phyloP scores from a whole-genome alignment of 2,113 vertebrate species.

The Hippocampus guttulatus region DNA sequence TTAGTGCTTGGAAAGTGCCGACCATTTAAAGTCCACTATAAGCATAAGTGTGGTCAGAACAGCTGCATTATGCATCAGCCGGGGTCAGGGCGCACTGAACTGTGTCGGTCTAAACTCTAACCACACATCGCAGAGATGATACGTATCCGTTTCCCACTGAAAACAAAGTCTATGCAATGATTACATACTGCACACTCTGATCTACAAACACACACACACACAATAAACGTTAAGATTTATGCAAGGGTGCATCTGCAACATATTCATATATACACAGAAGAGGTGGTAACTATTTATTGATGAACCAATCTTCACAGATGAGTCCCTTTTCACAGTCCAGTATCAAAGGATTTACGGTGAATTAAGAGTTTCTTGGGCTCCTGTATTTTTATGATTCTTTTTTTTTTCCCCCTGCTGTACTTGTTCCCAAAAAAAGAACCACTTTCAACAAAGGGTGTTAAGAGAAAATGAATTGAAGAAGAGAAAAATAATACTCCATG shows the following conservation, averaged over 20 bases:
- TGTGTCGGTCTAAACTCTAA: slow-evolving; percentile 58
- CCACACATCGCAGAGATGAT: slow-evolving; percentile 66
- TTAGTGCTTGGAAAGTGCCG: slow-evolving; percentile 45
- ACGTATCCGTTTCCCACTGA: slow-evolving; percentile 46
- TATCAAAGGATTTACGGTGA: no score
- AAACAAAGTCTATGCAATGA: slow-evolving; percentile 30
- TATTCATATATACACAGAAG: not conserved
- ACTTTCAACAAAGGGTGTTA: no score
- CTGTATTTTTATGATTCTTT: no score
- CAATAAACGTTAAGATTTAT: not conserved
- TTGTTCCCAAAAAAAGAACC: no score
- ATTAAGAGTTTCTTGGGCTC: no score
- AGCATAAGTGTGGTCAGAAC: slow-evolving; percentile 58
- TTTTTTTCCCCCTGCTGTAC: no score
- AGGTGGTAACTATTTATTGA: not conserved
- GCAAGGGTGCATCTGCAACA: not conserved
- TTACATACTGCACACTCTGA: not conserved
- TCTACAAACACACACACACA: not conserved
- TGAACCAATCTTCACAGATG: not conserved
- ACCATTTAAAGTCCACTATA: slow-evolving; percentile 59
- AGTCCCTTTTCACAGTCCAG: no score
- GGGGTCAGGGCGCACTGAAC: slow-evolving; percentile 58
- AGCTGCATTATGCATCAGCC: slow-evolving; percentile 59
- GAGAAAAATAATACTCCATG: no score
- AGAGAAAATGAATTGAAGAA: no score